Evolutionary conservation across 23 tunicate genomes (phyloP), one percentile per base, ranked within the genome.

Genomic region (Styela clava): DNA sequence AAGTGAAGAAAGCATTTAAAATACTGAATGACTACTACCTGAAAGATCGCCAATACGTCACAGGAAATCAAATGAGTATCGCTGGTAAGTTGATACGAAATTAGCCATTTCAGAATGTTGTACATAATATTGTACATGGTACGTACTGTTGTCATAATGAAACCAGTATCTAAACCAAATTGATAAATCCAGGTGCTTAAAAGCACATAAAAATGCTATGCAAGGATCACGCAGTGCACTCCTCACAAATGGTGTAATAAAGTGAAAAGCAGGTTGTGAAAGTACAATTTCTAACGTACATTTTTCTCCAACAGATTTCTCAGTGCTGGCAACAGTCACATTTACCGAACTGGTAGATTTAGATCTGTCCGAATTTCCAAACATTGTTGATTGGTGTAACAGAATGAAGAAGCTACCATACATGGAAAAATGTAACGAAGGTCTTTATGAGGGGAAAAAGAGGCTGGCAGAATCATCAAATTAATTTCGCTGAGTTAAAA

Each of bases 221-320:
- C n/a, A n/a, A n/a, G n/a, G n/a, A n/a, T n/a, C n/a, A n/a, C n/a
- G n/a, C n/a, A n/a, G n/a, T n/a, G n/a, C n/a, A n/a, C n/a, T n/a
- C n/a, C n/a, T n/a, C n/a, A n/a, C n/a, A n/a, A n/a, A n/a, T n/a
- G n/a, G n/a, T n/a, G n/a, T n/a, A 61, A 61, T 61, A 61, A 61
- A 19, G 64, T 19, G 21, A 61, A 19, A 61, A 19, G 20, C 21
- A 61, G 20, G 21, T 61, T 61, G 64, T 61, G 64, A 61, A 19
- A 19, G 64, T 61, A 61, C 64, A 61, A 61, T 61, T 61, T 19
- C 21, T 19, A 19, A 61, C 21, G 64, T 61, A 61, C 64, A 21
- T n/a, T n/a, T n/a, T n/a, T n/a, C n/a, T n/a, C n/a, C n/a, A n/a
- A 23, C 33, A 76, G 81, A 76, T 76, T 76, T 76, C 31, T 52